Evolutionary conservation across 2,797 vertebrate genomes (phyloP), one percentile per base, ranked within the genome.

Genomic region (Neosilurus hyrtlii): DNA sequence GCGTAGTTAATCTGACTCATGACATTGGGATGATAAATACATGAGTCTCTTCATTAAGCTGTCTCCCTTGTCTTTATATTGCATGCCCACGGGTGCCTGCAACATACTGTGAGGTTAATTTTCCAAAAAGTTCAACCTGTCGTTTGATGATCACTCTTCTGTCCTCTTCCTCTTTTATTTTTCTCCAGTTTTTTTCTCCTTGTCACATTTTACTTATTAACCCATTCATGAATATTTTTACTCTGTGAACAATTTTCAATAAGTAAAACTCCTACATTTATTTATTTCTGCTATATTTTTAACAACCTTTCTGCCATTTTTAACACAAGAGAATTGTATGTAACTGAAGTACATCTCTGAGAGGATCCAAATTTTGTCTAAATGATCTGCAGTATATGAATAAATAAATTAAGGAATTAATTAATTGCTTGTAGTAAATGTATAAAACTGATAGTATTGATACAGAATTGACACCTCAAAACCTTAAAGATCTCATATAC

Each of bases 111-210:
- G 18, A 62, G 49, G 37, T 77, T 77, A 11, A 76, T 76, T 76
- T 76, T 3, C 30, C 74, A 30, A 43, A 76, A 76, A 76, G 56
- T 61, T 76, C 74, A 61, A 43, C 35, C 73, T 76, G 73, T 76
- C 30, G 2, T 76, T n/a, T 20, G n/a, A 0, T 61, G 30, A 61
- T 43, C 14, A 43, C 30, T 56, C 12, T 59, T 75, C 30, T 37
- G 59, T 26, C 30, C 30, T 76, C 12, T 37, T 22, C 20, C 20
- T 5, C 3, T 57, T 14, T 8, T 22, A 20, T 30, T 43, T 76
- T 16, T 2, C 11, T 61, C 11, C 30, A 30, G 12, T 59, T 35
- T 37, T 52, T 26, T 9, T 68, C 0, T 15, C 43, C 8, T 56
- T 54, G 24, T 30, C n/a, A 72, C 43, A 26, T 57, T 74, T 74